phyloP scores from a whole-genome alignment of 1,140 invertebrate genomes.

The Leptinotarsa texana region DNA sequence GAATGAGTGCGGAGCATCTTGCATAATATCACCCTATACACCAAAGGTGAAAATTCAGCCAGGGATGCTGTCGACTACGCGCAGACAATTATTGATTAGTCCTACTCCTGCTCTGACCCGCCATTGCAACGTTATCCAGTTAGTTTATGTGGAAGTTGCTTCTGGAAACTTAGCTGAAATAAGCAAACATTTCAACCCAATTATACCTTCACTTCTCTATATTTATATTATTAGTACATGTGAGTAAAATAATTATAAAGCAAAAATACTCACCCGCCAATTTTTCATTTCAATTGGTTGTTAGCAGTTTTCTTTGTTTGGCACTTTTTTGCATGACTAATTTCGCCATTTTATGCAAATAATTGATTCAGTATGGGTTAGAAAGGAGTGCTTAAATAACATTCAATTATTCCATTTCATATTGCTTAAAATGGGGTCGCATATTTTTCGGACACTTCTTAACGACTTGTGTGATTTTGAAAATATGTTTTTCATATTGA shows the following conservation, averaged over 20 bases:
- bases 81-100: slow-evolving; percentile 24
- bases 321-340: neutral
- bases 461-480: too few relatives aligned
- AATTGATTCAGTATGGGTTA: neutral
- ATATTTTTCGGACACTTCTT: too few relatives aligned
- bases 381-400: neutral
- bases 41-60: neutral
- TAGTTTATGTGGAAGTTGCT: slow-evolving; percentile 19
- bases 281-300: slow-evolving; percentile 6
- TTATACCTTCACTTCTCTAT: slow-evolving; percentile 2
- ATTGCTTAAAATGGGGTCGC: too few relatives aligned
- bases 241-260: slow-evolving; percentile 7
- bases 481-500: too few relatives aligned
- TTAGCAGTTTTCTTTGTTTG: slow-evolving; percentile 2
- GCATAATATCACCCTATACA: neutral
- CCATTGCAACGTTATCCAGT: slow-evolving; percentile 13
- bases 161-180: neutral
- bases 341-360: neutral
- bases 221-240: slow-evolving; percentile 2
- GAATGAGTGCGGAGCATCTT: too few relatives aligned
- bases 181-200: neutral
- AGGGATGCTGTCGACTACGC: slow-evolving; percentile 19
- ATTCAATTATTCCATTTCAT: neutral
- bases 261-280: neutral
- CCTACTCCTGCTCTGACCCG: slow-evolving; percentile 9